Conservation (phyloP, 1,140 invertebrate species). For the Listronotus oregonensis region DNA sequence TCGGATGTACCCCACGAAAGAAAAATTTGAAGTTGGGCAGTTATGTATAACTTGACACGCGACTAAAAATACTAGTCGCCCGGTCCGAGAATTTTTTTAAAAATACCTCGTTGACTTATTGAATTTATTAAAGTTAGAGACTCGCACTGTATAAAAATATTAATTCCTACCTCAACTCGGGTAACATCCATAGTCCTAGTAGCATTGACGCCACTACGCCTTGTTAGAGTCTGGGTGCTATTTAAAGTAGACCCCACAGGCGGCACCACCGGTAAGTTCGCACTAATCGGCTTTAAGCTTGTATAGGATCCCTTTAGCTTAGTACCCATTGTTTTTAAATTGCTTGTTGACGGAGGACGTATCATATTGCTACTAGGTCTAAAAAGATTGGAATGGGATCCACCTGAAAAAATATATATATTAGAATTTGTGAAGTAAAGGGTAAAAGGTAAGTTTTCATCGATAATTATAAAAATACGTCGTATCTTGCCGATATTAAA, state of each 20-base stretch:
- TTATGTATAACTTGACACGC: too few species aligned
- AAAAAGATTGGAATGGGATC: constrained; percentile 27
- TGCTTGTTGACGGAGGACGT: constrained; percentile 29
- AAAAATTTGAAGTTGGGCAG: too few species aligned
- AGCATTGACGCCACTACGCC: not conserved
- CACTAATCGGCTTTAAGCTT: constrained; percentile 46
- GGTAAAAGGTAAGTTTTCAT: too few species aligned
- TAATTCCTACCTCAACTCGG: not conserved
- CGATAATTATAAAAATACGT: too few species aligned
- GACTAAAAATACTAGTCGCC: too few species aligned
- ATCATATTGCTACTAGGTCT: constrained; percentile 10
- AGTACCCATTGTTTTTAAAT: constrained; percentile 46
- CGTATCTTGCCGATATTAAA: too few species aligned
- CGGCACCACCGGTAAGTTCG: constrained; percentile 45
- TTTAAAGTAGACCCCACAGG: constrained; percentile 9
- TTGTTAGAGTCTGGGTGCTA: not conserved
- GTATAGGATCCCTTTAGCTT: constrained; percentile 49
- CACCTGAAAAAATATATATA: constrained; percentile 11
- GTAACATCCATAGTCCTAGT: constrained; percentile 1
- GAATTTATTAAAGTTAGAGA: too few species aligned
- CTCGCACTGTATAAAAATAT: too few species aligned
- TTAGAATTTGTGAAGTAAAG: not conserved
- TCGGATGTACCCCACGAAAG: too few species aligned
- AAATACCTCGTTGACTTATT: too few species aligned
- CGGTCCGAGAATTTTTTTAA: too few species aligned